phyloP scores from a whole-genome alignment of 2,113 vertebrate species.

The Megaleporinus macrocephalus region DNA sequence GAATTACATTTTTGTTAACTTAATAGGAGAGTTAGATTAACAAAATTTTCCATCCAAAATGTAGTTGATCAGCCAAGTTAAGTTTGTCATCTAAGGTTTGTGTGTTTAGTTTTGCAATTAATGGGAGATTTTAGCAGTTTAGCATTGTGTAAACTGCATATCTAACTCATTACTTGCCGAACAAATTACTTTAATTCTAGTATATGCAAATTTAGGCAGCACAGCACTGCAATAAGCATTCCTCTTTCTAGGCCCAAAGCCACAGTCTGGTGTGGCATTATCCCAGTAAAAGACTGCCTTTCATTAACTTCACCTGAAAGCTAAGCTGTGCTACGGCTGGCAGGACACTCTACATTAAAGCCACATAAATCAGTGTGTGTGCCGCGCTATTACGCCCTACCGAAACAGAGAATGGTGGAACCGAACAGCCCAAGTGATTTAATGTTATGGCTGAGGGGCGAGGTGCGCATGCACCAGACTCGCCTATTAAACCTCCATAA shows the following conservation, averaged over 20 bases:
- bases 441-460: constrained; percentile 44
- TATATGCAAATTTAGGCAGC: background rate
- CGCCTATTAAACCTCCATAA: constrained; percentile 37
- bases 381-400: constrained; percentile 44
- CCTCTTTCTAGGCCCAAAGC: background rate
- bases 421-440: constrained; percentile 49
- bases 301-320: constrained; percentile 55
- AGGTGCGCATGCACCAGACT: constrained; percentile 25
- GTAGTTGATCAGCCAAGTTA: no score
- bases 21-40: no score
- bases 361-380: constrained; percentile 57
- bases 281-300: constrained; percentile 56
- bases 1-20: no score
- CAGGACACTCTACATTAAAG: constrained; percentile 50
- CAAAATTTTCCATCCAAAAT: no score
- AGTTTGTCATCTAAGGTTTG: no score
- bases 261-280: background rate
- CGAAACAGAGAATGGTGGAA: constrained; percentile 61
- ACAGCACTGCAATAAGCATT: background rate
- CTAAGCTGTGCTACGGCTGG: constrained; percentile 56
- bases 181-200: background rate
- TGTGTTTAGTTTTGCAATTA: no score
- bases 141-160: no score
- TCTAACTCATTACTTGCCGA: no score
- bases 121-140: no score